Evolutionary conservation across 1,140 invertebrate genomes (phyloP), one percentile per base, ranked within the genome.

Genomic region (Amyelois transitella): DNA sequence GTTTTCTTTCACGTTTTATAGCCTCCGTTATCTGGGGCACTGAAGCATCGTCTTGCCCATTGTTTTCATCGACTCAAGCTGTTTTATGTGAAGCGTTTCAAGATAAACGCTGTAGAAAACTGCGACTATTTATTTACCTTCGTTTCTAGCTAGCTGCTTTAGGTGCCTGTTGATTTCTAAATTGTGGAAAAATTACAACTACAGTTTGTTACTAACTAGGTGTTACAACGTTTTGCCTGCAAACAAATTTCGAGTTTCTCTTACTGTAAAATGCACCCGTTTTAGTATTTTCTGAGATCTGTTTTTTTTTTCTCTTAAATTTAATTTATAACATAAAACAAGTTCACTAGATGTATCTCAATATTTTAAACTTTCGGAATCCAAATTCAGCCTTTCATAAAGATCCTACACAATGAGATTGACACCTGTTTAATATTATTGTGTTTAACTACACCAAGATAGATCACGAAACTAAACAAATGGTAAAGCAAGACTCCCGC

Each of bases 401-500:
- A 38, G n/a, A 14, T 6, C n/a, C 12, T 4, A 14, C 17, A 14
- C 8, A 38, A 14, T 3, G 6, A 38, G 32, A 38, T 14, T 38
- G 32, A 38, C 32, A 38, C n/a, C 32, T 38, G 32, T 38, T 14
- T 14, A 14, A 38, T 14, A 14, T 38, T 38, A 14, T 14, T 38
- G 17, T 38, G 17, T 38, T 38, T 38, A 38, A 4, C 4, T n/a
- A n/a, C n/a, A 38, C 3, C 32, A 38, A 38, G 32, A 38, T 14
- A 14, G 32, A 14, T 38, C 32, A 38, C 32, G 12, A 38, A 14
- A 38, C 32, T 24, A 53, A 52, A 19, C 43, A 38, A 50, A 50
- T 50, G 14, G 20, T 32, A 51, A 48, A 28, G 25, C 43, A 1
- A 47, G 55, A 18, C 60, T 55, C 60, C 60, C 55, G 60, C 55